Evolutionary conservation across 1,140 invertebrate species (phyloP).

Genomic region (Eurytemora carolleeae): DNA sequence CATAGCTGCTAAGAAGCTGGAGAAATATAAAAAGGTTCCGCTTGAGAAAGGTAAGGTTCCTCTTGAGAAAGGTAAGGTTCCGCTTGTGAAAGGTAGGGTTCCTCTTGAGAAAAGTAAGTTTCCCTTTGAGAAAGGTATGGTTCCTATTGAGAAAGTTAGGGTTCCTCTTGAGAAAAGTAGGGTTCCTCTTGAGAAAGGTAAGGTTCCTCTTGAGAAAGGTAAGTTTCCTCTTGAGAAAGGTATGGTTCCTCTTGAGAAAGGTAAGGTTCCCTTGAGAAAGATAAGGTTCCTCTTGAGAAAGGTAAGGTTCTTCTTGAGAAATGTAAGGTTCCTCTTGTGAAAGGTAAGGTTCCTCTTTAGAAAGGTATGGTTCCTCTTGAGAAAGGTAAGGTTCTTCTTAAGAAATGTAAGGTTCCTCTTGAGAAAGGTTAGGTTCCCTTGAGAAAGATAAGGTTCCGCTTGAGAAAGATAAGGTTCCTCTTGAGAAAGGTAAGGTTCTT

Average conservation of each 20-base stretch:
- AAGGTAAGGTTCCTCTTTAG: conserved; percentile 25
- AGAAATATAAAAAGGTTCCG: conserved; percentile 83
- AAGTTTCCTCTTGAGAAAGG: conserved; percentile 18
- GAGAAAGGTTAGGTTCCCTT: no score
- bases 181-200: conserved; percentile 24
- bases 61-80: conserved; percentile 41
- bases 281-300: conserved; percentile 25
- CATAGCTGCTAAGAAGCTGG: conserved; percentile 84
- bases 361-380: conserved; percentile 24
- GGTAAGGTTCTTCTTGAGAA: conserved; percentile 25
- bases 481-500: no score
- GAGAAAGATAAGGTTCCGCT: no score
- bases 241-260: conserved; percentile 25
- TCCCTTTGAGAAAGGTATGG: conserved; percentile 64
- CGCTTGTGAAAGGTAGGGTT: conserved; percentile 59
- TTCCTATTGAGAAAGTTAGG: conserved; percentile 31
- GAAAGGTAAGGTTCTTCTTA: no score
- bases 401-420: conserved; percentile 21
- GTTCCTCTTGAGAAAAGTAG: conserved; percentile 73
- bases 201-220: conserved; percentile 24
- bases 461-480: not conserved
- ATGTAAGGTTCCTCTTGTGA: conserved; percentile 25
- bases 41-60: conserved; percentile 56
- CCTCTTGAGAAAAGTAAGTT: conserved; percentile 38
- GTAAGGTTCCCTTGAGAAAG: conserved; percentile 25